phyloP scores from a whole-genome alignment of 2,797 vertebrate species.

The Enteromius unitaeniatus region DNA sequence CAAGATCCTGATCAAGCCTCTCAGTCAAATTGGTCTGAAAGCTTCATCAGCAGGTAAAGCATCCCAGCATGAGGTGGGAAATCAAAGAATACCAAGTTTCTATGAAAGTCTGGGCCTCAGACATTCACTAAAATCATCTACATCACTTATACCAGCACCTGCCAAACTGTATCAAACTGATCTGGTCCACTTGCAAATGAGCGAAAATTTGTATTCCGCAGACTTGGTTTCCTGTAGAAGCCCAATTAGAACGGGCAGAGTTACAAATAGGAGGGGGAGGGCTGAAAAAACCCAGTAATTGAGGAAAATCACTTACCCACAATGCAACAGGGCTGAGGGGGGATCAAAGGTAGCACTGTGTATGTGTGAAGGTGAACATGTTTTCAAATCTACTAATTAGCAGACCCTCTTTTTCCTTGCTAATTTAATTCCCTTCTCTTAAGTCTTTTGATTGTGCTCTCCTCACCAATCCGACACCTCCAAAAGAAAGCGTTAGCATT shows the following conservation, averaged over 20 bases:
- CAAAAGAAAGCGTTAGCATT: conserved; percentile 79
- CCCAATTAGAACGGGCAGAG: conserved; percentile 54
- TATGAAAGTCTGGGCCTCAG: not conserved
- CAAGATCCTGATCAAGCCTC: conserved; percentile 65
- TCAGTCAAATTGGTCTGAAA: conserved; percentile 39
- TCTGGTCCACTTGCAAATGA: conserved; percentile 46
- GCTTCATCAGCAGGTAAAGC: conserved; percentile 30
- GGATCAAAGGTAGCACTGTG: conserved; percentile 60
- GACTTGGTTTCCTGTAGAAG: conserved; percentile 45
- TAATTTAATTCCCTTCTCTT: conserved; percentile 82
- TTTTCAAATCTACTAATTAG: conserved; percentile 83
- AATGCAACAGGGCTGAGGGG: conserved; percentile 51
- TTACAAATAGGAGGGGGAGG: conserved; percentile 47
- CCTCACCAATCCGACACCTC: conserved; percentile 69
- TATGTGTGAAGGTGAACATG: conserved; percentile 60
- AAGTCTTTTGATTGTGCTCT: conserved; percentile 73
- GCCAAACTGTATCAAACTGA: conserved; percentile 42
- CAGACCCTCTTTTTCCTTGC: conserved; percentile 73
- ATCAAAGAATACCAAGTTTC: conserved; percentile 24
- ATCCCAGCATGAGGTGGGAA: conserved; percentile 36
- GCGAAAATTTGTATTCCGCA: conserved; percentile 30
- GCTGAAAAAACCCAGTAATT: conserved; percentile 32
- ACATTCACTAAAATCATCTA: conserved; percentile 14
- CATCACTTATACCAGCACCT: conserved; percentile 4
- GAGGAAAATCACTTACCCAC: conserved; percentile 58